phyloP scores from a whole-genome alignment of 2,113 vertebrate genomes.

The Centropristis striata region DNA sequence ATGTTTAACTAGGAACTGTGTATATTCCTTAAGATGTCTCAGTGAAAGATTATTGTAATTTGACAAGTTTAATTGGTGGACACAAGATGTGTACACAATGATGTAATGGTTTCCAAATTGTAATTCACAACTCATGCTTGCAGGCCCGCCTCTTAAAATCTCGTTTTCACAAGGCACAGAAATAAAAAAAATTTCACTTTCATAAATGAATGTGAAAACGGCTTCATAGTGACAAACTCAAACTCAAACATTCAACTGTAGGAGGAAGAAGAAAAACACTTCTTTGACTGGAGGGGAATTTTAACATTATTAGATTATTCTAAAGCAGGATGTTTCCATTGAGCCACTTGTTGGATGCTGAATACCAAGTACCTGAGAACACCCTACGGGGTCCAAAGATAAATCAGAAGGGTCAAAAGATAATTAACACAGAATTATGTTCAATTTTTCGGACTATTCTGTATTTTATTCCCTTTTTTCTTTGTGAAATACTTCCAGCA shows the following conservation, averaged over 20 bases:
- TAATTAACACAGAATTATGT: not conserved
- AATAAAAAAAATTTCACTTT: too few species aligned
- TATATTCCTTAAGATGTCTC: too few species aligned
- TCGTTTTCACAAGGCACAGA: too few species aligned
- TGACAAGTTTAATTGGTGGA: not conserved
- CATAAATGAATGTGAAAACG: too few species aligned
- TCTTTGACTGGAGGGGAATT: not conserved
- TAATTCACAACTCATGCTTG: too few species aligned
- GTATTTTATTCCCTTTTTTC: not conserved
- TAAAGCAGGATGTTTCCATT: not conserved
- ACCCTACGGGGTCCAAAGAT: not conserved
- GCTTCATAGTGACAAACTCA: too few species aligned
- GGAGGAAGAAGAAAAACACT: too few species aligned
- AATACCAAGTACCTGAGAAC: not conserved
- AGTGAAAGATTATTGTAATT: not conserved
- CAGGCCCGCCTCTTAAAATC: too few species aligned
- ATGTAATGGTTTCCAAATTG: too few species aligned
- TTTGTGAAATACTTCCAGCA: not conserved
- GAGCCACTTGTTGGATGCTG: constrained; percentile 28
- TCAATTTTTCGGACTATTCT: not conserved
- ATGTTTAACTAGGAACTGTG: not conserved
- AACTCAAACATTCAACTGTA: too few species aligned
- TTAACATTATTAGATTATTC: not conserved
- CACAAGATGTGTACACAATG: too few species aligned
- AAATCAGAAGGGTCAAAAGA: not conserved